Evolutionary conservation across 53 echinoderm and acorn worm genomes (phyloP), one percentile per base, ranked within the genome.

Genomic region (Hippasteria phrygiana): DNA sequence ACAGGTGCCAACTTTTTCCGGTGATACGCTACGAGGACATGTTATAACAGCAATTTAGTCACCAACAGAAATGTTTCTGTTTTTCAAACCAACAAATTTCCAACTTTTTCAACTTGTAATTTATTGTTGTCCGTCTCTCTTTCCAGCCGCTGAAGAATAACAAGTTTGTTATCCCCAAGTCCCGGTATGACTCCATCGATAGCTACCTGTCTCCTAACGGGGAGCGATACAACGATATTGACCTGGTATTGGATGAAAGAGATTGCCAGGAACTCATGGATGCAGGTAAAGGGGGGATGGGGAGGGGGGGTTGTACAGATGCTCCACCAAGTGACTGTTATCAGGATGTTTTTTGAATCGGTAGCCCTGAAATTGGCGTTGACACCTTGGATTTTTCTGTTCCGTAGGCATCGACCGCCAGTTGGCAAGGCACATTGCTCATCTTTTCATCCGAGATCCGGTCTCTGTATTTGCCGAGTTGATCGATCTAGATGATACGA

Each of bases 371-470:
- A 51, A 20, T 2, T 17, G 13, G 14, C 20, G 51, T 17, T 51
- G 51, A 4, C 51, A 8, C 14, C 5, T 12, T 20, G 14, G 1
- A 12, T 34, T n/a, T 36, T 27, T 34, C 14, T 89, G 18, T 2
- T 69, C 39, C 41, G 24, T 83, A 97, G 98, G 98, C 42, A 93
- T 97, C 59, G 98, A 97, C 77, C 72, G 55, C 22, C 92, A 89
- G 66, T 63, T 97, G 55, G 95, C 98, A 32, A 88, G 94, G 72
- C 98, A 97, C 70, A 56, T 97, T 8, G 95, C 98, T 39, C 98
- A 97, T 88, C 91, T 97, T 17, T 97, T 97, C 56, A 97, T 97
- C 93, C 88, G 98, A 22, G 98, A 97, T 32, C 93, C 98, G 1
- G 91, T 97, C 17, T 95, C 95, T 12, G 84, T 97, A 9, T 97